These are phyloP conservation scores for Volucella inanis DNA, from an alignment of 2,888 invertebrate species.

Conservation along the genomic window DNA sequence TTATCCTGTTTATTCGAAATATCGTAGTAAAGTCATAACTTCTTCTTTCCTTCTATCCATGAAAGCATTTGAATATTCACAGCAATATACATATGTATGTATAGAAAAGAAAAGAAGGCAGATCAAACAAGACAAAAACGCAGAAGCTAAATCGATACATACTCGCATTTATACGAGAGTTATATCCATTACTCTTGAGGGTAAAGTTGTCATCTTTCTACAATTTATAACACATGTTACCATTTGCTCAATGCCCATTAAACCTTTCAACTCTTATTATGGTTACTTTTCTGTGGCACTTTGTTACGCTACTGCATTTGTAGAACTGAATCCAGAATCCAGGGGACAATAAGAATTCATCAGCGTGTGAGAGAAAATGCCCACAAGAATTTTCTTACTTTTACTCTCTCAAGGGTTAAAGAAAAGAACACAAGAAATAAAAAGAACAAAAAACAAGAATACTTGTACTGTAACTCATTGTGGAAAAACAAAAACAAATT, in stretches of 20 bases:
- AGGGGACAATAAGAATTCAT: constrained; percentile 49
- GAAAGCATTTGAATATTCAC: constrained; percentile 48
- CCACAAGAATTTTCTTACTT: constrained; percentile 46
- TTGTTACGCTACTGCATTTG: not conserved
- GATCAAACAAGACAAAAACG: too few species aligned
- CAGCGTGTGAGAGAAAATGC: constrained; percentile 58
- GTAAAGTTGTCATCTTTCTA: constrained; percentile 29
- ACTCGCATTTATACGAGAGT: constrained; percentile 8
- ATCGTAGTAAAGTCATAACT: constrained; percentile 20
- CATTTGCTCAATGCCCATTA: constrained; percentile 61
- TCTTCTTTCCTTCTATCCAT: too few species aligned
- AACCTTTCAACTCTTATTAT: constrained; percentile 43
- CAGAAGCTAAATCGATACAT: constrained; percentile 47
- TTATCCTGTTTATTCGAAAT: constrained; percentile 39
- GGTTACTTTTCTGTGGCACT: constrained; percentile 51
- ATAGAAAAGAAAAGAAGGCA: too few species aligned
- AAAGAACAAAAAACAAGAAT: constrained; percentile 18
- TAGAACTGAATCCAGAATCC: not conserved
- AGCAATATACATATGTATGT: not conserved
- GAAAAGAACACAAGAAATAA: constrained; percentile 23
- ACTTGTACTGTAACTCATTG: too few species aligned
- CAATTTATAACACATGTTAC: constrained; percentile 65
- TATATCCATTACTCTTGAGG: constrained; percentile 25
- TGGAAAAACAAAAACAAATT: constrained; percentile 26
- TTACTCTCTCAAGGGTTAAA: constrained; percentile 30